Base-by-base conservation (phyloP, 2,113 vertebrate species). In the Anser cygnoides region DNA sequence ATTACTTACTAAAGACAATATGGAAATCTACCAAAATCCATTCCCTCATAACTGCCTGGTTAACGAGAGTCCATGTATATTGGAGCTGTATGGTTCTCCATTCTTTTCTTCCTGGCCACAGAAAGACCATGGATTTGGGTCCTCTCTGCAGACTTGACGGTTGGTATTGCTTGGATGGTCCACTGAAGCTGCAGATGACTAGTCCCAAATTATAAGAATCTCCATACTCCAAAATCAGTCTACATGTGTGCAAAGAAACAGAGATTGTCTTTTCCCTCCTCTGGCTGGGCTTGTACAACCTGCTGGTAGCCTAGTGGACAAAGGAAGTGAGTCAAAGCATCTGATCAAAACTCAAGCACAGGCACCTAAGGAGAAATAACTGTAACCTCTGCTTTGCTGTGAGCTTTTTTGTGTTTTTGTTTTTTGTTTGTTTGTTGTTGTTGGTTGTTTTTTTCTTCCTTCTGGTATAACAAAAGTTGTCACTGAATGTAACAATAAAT, bases 61-160 rank as follows among this genome's bases (percentile, higher is more conserved):
- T 63, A 68, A 50, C 3, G 41, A 54, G 10, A 31, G 11, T 8
- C 44, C 20, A 4, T 4, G 9, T 5, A 17, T 26, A 43, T 0
- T 46, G 33, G 39, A 76, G 13, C 43, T 8, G 28, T 58, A 23
- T 14, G 23, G 29, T 6, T 26, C 17, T 86, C 58, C 5, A 37
- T 52, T 28, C 49, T 62, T 49, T 13, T 25, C 26, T 50, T 77
- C 29, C 35, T 39, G 31, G 23, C 17, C 19, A 5, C 13, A 26
- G 54, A 14, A 82, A 75, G 7, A 31, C 20, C 23, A 10, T 6
- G 21, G 37, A 31, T 86, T 85, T 49, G 49, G 39, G 29, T 8
- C 5, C 26, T 54, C 19, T 26, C 39, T 76, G 43, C n/a, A 59
- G 59, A 61, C 14, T 9, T 13, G 14, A 37, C 8, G 52, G 54